Evolutionary conservation across 2,797 vertebrate species (phyloP), one percentile per base, ranked within the genome.

Genomic region (Xenops minutus): DNA sequence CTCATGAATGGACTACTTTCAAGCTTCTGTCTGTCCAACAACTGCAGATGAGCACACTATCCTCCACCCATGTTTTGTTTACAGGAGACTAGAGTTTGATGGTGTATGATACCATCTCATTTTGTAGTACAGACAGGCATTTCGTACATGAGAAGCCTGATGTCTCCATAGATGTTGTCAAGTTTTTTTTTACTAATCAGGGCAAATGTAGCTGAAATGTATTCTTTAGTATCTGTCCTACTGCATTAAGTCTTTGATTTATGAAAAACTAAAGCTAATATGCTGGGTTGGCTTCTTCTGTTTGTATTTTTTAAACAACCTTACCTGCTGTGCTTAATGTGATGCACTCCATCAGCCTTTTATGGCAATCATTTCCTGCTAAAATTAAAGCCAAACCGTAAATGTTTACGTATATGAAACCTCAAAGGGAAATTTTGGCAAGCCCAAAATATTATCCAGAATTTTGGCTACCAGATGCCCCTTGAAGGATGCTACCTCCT

Each of bases 251-350:
- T 49, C 55, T 71, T 91, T 11, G 14, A 30, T 20, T 52, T 10
- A 79, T 19, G 29, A 62, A 51, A 87, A 84, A 10, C 30, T 61
- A 49, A 71, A 82, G 30, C 15, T 72, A 76, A 76, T n/a, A 79
- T 2, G 2, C 27, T 26, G 6, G 41, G 6, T 2, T 34, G 7
- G 34, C 0, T 7, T 6, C 58, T 32, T n/a, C n/a, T 36, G 16
- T 46, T 54, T 18, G 14, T 26, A 26, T 51, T 64, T 72, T 18
- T 19, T 2, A 27, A 41, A 55, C 10, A 58, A 48, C 14, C 48
- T 69, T 75, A 66, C 62, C 39, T 52, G 32, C 48, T 67, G 24
- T 32, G 15, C 32, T 79, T 79, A 30, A 81, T 16, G 8, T 10
- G 29, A 91, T 30, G 29, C 18, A 52, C 26, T 44, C 27, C 14